Conservation (phyloP, 2,113 vertebrate genomes). For the Myotis lucifugus region DNA sequence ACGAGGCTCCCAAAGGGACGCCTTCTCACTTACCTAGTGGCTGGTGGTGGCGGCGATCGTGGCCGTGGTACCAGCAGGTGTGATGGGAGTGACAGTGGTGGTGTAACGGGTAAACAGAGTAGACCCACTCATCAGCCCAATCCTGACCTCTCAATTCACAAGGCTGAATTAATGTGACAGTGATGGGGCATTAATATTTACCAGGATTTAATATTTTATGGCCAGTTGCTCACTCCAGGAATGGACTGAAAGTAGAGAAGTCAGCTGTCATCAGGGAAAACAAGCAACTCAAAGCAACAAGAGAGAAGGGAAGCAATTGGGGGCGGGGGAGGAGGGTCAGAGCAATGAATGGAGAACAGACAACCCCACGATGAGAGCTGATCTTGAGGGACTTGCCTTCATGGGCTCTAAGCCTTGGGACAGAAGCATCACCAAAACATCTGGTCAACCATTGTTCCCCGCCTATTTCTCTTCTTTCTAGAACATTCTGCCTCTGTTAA, state of each 20-base stretch:
- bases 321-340: rapidly evolving
- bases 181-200: slow-evolving; percentile 62
- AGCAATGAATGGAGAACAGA: neutral
- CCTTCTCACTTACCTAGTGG: neutral
- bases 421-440: neutral
- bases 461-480: neutral
- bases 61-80: neutral
- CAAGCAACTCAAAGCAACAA: slow-evolving; percentile 2
- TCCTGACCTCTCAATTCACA: slow-evolving; percentile 42
- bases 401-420: neutral
- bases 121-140: slow-evolving; percentile 14
- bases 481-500: neutral
- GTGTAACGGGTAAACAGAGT: neutral
- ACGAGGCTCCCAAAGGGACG: neutral
- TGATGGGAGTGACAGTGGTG: neutral
- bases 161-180: slow-evolving; percentile 67
- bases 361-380: rapidly evolving
- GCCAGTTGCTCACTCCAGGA: neutral
- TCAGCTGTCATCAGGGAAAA: slow-evolving; percentile 11
- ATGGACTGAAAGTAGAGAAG: slow-evolving; percentile 40
- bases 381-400: neutral
- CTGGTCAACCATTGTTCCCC: neutral
- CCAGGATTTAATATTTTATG: slow-evolving; percentile 69
- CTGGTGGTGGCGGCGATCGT: neutral
- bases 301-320: neutral